phyloP scores from a whole-genome alignment of 2,888 invertebrate species.

The Chymomyza caudatula region DNA sequence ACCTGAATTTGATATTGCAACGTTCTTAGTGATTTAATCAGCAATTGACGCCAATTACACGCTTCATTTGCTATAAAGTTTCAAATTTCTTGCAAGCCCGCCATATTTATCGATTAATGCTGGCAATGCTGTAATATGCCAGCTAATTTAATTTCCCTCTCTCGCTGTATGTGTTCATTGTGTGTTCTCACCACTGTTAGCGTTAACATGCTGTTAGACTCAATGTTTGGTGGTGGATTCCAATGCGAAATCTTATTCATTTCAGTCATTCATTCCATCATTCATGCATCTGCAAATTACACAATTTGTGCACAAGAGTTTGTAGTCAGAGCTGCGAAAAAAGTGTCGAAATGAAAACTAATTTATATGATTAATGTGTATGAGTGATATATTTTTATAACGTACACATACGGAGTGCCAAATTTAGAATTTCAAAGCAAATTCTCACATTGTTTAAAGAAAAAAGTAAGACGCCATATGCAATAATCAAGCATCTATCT shows the following conservation, averaged over 20 bases:
- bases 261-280: constrained; percentile 11
- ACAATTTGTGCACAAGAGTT: constrained; percentile 52
- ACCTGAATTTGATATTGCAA: neutral
- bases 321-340: constrained; percentile 19
- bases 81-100: neutral
- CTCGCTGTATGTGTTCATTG: constrained; percentile 25
- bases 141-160: constrained; percentile 10
- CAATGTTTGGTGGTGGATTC: constrained; percentile 52
- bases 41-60: neutral
- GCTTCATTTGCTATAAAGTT: constrained; percentile 8
- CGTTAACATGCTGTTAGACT: neutral
- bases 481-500: neutral
- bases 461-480: constrained; percentile 9
- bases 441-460: neutral
- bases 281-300: constrained; percentile 54
- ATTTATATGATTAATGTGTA: constrained; percentile 3
- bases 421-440: neutral
- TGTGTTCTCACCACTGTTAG: constrained; percentile 8
- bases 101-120: neutral
- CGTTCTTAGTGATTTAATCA: neutral
- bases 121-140: constrained; percentile 45
- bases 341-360: constrained; percentile 48
- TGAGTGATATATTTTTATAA: constrained; percentile 28
- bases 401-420: constrained; percentile 1
- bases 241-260: constrained; percentile 50